Percentiles rank a stretch among this genome's conserved stretches.
These are phyloP conservation scores for Caenorhabditis sulstoni DNA, from an alignment of 2,888 invertebrate genomes.

Conservation along the genomic window DNA sequence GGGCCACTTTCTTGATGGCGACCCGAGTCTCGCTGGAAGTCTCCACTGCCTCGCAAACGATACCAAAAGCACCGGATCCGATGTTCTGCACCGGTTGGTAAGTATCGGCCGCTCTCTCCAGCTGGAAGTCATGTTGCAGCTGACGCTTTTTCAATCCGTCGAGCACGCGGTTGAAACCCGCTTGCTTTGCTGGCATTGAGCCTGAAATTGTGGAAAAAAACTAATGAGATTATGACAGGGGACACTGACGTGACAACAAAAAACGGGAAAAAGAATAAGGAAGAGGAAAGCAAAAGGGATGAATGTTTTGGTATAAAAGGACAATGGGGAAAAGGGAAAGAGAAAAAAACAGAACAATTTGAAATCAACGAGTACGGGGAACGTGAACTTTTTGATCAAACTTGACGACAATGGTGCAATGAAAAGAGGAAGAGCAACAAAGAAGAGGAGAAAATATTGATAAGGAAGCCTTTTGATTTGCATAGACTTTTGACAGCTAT, in stretches of 20 bases:
- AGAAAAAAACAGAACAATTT: constrained; percentile 5
- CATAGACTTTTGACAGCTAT: constrained; percentile 26
- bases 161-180: constrained; percentile 76
- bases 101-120: constrained; percentile 68
- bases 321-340: too few species aligned
- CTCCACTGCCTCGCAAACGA: constrained; percentile 77
- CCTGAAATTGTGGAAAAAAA: constrained; percentile 25
- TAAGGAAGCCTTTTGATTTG: constrained; percentile 43
- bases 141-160: constrained; percentile 77
- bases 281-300: too few species aligned
- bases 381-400: constrained; percentile 21
- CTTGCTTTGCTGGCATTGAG: constrained; percentile 62
- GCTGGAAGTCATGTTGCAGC: constrained; percentile 75
- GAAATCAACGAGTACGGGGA: not conserved
- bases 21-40: constrained; percentile 68
- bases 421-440: constrained; percentile 2
- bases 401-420: constrained; percentile 1
- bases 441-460: constrained; percentile 15
- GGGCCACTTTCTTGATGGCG: constrained; percentile 78
- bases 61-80: constrained; percentile 78
- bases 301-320: constrained; percentile 18
- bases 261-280: not conserved
- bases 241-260: not conserved
- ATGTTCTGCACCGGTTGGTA: constrained; percentile 76
- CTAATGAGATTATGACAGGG: constrained; percentile 42